These are phyloP conservation scores for Oligia latruncula DNA, from an alignment of 2,888 invertebrate genomes.

Conservation along the genomic window DNA sequence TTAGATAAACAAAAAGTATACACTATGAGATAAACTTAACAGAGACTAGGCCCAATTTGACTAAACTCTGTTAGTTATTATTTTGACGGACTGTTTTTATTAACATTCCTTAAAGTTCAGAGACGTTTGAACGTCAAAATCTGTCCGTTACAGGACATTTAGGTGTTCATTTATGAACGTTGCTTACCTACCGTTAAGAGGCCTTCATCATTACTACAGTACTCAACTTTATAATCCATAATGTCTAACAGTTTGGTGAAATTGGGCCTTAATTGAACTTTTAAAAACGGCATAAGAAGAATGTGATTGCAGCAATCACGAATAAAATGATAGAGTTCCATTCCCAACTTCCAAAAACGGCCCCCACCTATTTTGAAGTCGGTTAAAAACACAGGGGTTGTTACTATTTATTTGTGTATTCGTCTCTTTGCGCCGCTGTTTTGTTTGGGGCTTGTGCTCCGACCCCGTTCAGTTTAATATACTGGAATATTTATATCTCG, in stretches of 20 bases:
- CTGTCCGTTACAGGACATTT: neutral
- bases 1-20: no score
- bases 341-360: neutral
- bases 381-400: conserved; percentile 45
- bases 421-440: conserved; percentile 38
- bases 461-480: conserved; percentile 55
- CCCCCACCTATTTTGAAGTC: conserved; percentile 23
- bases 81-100: no score
- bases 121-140: neutral
- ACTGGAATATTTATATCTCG: conserved; percentile 56
- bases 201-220: neutral
- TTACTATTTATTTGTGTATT: conserved; percentile 51
- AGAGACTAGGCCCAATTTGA: no score
- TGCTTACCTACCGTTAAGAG: neutral
- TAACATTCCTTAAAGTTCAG: no score
- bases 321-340: neutral
- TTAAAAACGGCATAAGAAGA: neutral
- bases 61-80: no score
- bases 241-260: neutral
- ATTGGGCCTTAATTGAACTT: neutral
- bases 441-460: conserved; percentile 42
- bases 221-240: neutral
- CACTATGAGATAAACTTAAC: no score
- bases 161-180: neutral
- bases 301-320: neutral